phyloP scores from a whole-genome alignment of 2,797 vertebrate genomes.

The Gambelia wislizenii region DNA sequence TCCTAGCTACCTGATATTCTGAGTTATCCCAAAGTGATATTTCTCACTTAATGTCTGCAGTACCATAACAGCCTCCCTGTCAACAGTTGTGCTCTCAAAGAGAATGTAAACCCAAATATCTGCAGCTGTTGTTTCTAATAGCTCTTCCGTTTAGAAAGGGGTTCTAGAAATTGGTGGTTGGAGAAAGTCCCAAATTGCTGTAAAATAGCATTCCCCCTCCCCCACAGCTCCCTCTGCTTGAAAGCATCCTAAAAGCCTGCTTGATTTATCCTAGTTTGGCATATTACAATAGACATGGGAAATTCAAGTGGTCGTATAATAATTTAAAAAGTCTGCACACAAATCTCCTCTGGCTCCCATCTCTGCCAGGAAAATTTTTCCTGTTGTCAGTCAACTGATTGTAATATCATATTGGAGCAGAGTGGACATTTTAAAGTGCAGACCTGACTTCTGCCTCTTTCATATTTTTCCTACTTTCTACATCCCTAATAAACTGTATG shows the following conservation, averaged over 20 bases:
- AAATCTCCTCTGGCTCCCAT: constrained; percentile 69
- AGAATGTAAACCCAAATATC: constrained; percentile 51
- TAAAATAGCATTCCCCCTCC: constrained; percentile 54
- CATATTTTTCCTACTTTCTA: not conserved
- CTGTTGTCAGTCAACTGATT: constrained; percentile 73
- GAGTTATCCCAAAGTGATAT: constrained; percentile 45
- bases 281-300: constrained; percentile 71
- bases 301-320: constrained; percentile 68
- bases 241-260: constrained; percentile 64
- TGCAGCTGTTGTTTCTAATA: constrained; percentile 62
- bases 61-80: constrained; percentile 25
- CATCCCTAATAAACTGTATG: not conserved
- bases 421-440: constrained; percentile 68
- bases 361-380: constrained; percentile 72
- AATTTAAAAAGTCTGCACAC: constrained; percentile 59
- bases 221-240: not conserved
- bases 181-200: constrained; percentile 60
- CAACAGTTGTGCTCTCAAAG: constrained; percentile 32
- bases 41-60: constrained; percentile 56
- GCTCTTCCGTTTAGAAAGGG: constrained; percentile 36
- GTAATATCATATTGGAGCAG: constrained; percentile 69
- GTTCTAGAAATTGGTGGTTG: constrained; percentile 57
- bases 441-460: constrained; percentile 59
- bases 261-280: constrained; percentile 73
- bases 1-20: constrained; percentile 38